Base-by-base conservation (phyloP, 1,140 invertebrate genomes). In the Rhyacophila brunnea region DNA sequence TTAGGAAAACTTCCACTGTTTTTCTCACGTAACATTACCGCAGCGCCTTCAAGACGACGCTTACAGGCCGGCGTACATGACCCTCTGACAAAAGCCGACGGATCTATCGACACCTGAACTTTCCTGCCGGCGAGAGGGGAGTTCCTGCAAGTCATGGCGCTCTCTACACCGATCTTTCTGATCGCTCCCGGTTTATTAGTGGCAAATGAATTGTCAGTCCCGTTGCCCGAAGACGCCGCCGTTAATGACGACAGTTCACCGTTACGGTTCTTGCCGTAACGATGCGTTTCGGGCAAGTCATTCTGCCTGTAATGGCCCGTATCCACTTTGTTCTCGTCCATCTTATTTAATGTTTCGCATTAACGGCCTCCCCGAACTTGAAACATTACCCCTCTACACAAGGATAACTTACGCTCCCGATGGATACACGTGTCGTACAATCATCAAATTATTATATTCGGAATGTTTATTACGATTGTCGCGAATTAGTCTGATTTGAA, bases 201-300 rank as follows among this genome's bases (percentile, higher is more conserved):
- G 38, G 14, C 49, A 43, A 52, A 53, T 46, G 48, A 52, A 23
- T 48, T 52, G 38, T 45, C 28, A 15, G 50, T 34, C 18, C 17
- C 45, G 17, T 18, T 47, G 17, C 32, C 28, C 20, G 17, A 43
- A 15, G 58, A 60, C 20, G 32, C 19, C n/a, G 28, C 47, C 45
- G 52, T 18, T 62, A 56, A 51, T 34, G 47, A 40, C 18, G 60
- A 40, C 10, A 44, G 47, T 18, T 60, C 53, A 11, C 45, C 53
- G 28, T 44, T 42, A 7, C 48, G 46, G 6, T 34, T 36, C 36
- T 59, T 57, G 6, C 58, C 63, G 42, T 65, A 65, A 11, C 58
- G 53, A 54, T 65, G 63, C 19, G 63, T 65, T 58, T 65, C 63
- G 36, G 63, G 63, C 46, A 65, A 58, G 50, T 65, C 63, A 55